Base-by-base conservation (phyloP, 2,113 vertebrate species). In the Ceyx cyanopectus region DNA sequence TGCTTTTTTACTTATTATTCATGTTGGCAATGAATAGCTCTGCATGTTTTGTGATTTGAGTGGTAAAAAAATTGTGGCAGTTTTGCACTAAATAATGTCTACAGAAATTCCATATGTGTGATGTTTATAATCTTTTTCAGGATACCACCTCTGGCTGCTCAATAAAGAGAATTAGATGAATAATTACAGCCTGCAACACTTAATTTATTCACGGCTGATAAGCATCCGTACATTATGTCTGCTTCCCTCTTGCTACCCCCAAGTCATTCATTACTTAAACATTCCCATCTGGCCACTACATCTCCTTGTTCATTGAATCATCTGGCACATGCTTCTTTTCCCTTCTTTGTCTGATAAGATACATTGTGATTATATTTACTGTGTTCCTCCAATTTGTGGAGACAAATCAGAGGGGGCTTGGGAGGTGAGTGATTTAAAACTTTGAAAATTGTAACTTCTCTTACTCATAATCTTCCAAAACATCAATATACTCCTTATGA, bases 201-300 rank as follows among this genome's bases (percentile, higher is more conserved):
- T 84, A 77, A 29, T 77, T 46, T 85, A 62, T 81, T 91, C 58
- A 34, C 0, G 0, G 76, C 48, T 1, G 3, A 50, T 61, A 85
- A 85, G 32, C 81, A 85, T 72, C 63, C 51, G 46, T 70, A 78
- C 15, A 34, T n/a, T 75, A 46, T 30, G 27, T 43, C 54, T 79
- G 45, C 73, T 90, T 73, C 56, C 43, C 27, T 74, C 40, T 60
- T 67, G 48, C 54, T 78, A 30, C 53, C 53, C 46, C 41, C 13
- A 67, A 72, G 41, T 70, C 69, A 70, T 81, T 81, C 69, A 57
- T 91, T 91, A 88, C 69, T 85, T 88, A 72, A 91, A 57, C 68
- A 57, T 70, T 68, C 75, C 63, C 65, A 57, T 85, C 80, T 91
- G 75, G 69, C 41, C 58, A 62, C 54, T 88, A 69, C 40, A 54